Evolutionary conservation across 2,113 vertebrate species (phyloP).

Genomic region (Hippotragus niger): DNA sequence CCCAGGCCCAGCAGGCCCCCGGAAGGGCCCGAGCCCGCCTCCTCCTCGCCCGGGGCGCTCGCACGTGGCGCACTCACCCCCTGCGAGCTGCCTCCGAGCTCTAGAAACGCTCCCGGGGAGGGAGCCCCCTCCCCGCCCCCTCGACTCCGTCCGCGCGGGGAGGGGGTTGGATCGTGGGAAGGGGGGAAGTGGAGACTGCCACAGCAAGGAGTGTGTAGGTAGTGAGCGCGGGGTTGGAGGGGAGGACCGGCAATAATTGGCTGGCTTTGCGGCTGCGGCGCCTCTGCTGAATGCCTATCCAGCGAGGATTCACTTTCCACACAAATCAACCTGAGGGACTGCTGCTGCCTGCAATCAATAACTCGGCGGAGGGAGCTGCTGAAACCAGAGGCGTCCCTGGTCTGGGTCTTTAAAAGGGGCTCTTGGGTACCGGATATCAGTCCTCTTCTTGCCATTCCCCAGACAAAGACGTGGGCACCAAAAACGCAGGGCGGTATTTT

Average conservation of each 20-base stretch:
- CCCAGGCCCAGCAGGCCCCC: background rate
- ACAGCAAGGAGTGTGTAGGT: background rate
- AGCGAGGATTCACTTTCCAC: conserved; percentile 32
- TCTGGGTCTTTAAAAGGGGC: conserved; percentile 15
- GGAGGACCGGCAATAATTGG: conserved; percentile 29
- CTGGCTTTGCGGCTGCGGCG: background rate
- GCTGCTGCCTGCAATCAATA: conserved; percentile 42
- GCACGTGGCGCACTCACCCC: conserved; percentile 67
- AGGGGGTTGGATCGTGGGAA: background rate
- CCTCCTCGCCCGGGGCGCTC: conserved; percentile 11
- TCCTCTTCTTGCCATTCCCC: background rate
- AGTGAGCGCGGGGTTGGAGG: background rate
- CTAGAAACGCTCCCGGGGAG: background rate
- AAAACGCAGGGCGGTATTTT: background rate
- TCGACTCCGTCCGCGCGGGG: background rate
- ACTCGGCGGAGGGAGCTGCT: conserved; percentile 34
- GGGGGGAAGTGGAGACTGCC: background rate
- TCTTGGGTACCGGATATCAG: background rate
- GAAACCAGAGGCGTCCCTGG: conserved; percentile 29
- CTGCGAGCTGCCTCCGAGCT: conserved; percentile 25
- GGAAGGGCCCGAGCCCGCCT: background rate
- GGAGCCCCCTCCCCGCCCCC: conserved; percentile 32
- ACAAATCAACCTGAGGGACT: conserved; percentile 32
- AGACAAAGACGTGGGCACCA: conserved; percentile 59
- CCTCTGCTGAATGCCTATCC: background rate